phyloP scores from a whole-genome alignment of 1,140 invertebrate genomes.

The Penaeus indicus region DNA sequence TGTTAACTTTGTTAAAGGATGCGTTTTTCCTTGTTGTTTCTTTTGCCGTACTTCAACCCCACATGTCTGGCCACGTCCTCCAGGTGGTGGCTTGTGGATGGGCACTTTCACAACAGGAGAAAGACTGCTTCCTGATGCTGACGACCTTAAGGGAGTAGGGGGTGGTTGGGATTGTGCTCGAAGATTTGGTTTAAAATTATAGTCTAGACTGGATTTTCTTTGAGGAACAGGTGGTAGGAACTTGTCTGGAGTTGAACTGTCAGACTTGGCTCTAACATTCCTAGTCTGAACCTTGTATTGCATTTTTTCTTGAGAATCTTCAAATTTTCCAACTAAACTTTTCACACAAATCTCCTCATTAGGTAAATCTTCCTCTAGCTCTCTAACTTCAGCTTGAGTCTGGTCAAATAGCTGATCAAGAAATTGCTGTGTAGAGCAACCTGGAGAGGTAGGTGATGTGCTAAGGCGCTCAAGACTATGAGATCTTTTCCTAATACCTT shows the following conservation, averaged over 20 bases:
- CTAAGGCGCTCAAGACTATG: conserved; percentile 64
- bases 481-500: conserved; percentile 58
- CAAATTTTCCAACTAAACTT: conserved; percentile 64
- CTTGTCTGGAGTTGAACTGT: conserved; percentile 60
- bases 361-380: conserved; percentile 37
- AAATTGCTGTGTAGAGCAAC: conserved; percentile 32
- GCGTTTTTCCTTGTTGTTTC: conserved; percentile 66
- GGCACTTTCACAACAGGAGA: conserved; percentile 28
- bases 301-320: conserved; percentile 48
- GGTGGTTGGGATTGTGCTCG: conserved; percentile 61
- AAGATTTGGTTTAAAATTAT: conserved; percentile 55
- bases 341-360: conserved; percentile 65
- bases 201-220: conserved; percentile 65
- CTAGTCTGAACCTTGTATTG: conserved; percentile 41
- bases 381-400: conserved; percentile 39
- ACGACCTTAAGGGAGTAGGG: conserved; percentile 37
- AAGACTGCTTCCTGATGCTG: conserved; percentile 40
- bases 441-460: conserved; percentile 62
- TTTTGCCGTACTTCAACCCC: conserved; percentile 60
- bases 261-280: conserved; percentile 60
- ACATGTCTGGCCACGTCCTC: conserved; percentile 48
- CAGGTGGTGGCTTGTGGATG: conserved; percentile 51
- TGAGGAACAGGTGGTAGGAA: conserved; percentile 66
- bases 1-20: conserved; percentile 61
- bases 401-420: conserved; percentile 55